phyloP scores from a whole-genome alignment of 2,797 vertebrate species.

The Hirundo rustica region DNA sequence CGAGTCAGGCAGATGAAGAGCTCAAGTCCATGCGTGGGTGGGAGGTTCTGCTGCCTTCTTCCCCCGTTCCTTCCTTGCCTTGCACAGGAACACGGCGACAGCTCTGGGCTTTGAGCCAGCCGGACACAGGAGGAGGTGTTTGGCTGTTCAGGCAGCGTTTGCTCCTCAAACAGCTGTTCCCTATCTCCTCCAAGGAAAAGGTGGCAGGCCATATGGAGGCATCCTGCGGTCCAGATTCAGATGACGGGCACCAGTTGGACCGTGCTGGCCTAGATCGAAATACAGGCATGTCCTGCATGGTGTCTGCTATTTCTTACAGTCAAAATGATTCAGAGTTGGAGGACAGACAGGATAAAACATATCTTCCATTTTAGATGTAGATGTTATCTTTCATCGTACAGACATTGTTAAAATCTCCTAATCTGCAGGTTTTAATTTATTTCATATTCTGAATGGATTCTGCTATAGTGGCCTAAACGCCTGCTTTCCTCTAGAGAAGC shows the following conservation, averaged over 20 bases:
- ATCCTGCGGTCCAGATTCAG: conserved; percentile 62
- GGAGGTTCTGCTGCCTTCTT: conserved; percentile 53
- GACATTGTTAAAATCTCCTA: neutral
- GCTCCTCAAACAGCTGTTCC: conserved; percentile 66
- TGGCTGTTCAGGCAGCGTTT: conserved; percentile 48
- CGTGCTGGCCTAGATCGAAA: neutral
- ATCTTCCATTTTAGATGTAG: conserved; percentile 26
- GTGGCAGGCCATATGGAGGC: conserved; percentile 68
- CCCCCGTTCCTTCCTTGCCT: conserved; percentile 14
- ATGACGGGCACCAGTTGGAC: conserved; percentile 28
- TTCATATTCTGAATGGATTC: conserved; percentile 39
- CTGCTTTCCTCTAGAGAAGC: conserved; percentile 16
- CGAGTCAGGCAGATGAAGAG: conserved; percentile 4
- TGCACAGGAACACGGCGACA: conserved; percentile 15
- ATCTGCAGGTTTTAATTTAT: conserved; percentile 58
- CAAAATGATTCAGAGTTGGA: conserved; percentile 3
- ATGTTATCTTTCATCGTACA: neutral
- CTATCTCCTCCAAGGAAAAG: conserved; percentile 64
- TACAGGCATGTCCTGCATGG: neutral
- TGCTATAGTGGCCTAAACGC: neutral
- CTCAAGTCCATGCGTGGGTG: conserved; percentile 9
- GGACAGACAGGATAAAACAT: neutral
- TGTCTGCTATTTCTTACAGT: conserved; percentile 27
- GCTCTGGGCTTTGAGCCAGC: conserved; percentile 60
- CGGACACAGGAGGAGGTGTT: conserved; percentile 64